These are phyloP conservation scores for Phyllopteryx taeniolatus DNA, from an alignment of 2,113 vertebrate genomes.

Conservation along the genomic window DNA sequence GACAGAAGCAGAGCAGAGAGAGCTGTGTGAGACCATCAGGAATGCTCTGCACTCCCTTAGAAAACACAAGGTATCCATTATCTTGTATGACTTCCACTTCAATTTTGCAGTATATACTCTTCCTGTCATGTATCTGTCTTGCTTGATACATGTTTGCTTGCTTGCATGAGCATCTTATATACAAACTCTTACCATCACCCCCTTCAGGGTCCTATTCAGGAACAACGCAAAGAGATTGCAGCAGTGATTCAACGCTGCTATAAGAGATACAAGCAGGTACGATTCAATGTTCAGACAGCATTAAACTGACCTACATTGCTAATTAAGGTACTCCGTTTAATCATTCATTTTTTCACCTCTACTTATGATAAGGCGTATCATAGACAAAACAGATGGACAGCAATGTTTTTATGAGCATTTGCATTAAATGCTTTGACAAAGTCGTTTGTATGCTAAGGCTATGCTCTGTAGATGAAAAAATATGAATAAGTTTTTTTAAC, in stretches of 20 bases:
- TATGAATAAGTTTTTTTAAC: too few species aligned
- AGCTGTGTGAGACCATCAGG: slow-evolving; percentile 91
- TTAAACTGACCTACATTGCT: neutral
- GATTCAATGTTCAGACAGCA: slow-evolving; percentile 19
- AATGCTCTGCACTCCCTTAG: slow-evolving; percentile 94
- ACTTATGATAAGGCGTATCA: too few species aligned
- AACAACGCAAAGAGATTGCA: slow-evolving; percentile 92
- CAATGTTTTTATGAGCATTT: too few species aligned
- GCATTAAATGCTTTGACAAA: too few species aligned
- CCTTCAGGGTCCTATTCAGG: slow-evolving; percentile 86
- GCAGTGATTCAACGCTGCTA: slow-evolving; percentile 96
- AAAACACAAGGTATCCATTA: slow-evolving; percentile 81
- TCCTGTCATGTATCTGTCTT: slow-evolving; percentile 2
- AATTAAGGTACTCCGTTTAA: neutral
- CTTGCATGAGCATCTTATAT: slow-evolving; percentile 6
- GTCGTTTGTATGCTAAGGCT: too few species aligned
- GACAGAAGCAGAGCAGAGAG: slow-evolving; percentile 91
- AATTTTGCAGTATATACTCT: neutral
- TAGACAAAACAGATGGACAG: too few species aligned
- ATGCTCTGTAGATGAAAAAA: too few species aligned
- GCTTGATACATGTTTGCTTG: neutral
- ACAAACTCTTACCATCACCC: slow-evolving; percentile 6
- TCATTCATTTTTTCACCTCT: neutral
- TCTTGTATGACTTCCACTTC: slow-evolving; percentile 73
- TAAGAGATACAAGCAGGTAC: slow-evolving; percentile 97